phyloP scores from a whole-genome alignment of 2,888 invertebrate genomes.

The Sinhomidia bicolor region DNA sequence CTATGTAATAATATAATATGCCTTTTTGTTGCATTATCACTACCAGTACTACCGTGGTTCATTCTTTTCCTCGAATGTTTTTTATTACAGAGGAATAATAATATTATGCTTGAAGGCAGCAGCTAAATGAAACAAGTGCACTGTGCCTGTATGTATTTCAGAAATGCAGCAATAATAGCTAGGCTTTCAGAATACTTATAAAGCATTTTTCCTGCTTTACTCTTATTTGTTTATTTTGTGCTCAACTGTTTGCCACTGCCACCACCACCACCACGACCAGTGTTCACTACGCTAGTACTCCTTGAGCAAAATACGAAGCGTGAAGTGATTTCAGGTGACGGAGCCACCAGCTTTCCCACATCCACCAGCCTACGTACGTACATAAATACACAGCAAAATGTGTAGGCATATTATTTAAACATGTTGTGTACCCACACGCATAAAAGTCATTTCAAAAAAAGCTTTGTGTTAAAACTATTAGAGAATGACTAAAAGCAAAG shows the following conservation, averaged over 20 bases:
- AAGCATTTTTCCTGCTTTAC: not conserved
- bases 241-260: conserved; percentile 32
- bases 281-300: not conserved
- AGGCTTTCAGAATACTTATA: not conserved
- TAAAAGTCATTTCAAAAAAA: conserved; percentile 63
- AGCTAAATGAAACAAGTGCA: not conserved
- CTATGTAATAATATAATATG: too few species aligned
- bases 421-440: conserved; percentile 57
- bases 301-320: conserved; percentile 62
- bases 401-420: not conserved
- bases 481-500: not conserved
- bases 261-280: too few species aligned
- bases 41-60: too few species aligned
- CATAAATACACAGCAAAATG: not conserved
- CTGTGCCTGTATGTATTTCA: not conserved
- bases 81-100: too few species aligned
- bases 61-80: too few species aligned
- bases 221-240: conserved; percentile 26
- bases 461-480: conserved; percentile 62
- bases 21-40: too few species aligned
- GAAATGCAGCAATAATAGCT: not conserved
- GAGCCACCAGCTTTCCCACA: conserved; percentile 70
- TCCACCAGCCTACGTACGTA: not conserved
- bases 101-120: not conserved
- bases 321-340: conserved; percentile 74